Conservation (phyloP, 2,113 vertebrate species). For the Artemisiospiza belli region DNA sequence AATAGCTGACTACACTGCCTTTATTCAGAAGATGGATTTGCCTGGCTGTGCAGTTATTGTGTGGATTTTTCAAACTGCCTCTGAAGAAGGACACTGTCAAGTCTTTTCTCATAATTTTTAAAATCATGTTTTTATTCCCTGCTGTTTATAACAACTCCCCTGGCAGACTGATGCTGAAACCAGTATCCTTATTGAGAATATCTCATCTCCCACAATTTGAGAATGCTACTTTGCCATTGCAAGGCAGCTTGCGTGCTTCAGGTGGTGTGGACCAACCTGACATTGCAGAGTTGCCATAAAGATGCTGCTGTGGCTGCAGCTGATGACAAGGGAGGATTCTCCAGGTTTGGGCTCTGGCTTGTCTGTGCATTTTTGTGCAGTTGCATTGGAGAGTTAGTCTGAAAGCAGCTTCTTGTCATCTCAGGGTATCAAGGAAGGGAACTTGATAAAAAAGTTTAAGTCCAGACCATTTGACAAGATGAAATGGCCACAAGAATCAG, state of each 20-base stretch:
- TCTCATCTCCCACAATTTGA: not conserved
- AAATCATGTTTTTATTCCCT: constrained; percentile 53
- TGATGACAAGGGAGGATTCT: not conserved
- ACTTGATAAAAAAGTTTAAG: not conserved
- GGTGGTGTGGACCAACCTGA: not conserved
- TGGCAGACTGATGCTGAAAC: constrained; percentile 34
- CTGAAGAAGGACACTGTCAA: constrained; percentile 58
- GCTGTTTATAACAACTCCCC: constrained; percentile 41
- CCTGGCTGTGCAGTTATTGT: constrained; percentile 49
- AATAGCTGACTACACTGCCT: constrained; percentile 57
- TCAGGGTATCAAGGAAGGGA: not conserved
- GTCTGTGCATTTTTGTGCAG: not conserved
- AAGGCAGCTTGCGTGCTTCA: not conserved
- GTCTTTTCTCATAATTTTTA: constrained; percentile 58
- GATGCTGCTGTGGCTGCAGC: not conserved
- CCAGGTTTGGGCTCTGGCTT: not conserved
- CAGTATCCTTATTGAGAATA: constrained; percentile 15
- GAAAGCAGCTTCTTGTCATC: not conserved
- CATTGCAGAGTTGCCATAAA: not conserved
- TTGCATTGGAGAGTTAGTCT: not conserved
- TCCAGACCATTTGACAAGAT: not conserved
- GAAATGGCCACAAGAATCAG: not conserved
- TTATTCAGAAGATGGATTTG: constrained; percentile 63
- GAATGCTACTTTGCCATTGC: not conserved
- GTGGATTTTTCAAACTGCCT: constrained; percentile 64